Percentiles rank a stretch among this genome's conserved stretches.
Conservation (phyloP, 92 coral and sea anemone species). For the Ricordea florida region DNA sequence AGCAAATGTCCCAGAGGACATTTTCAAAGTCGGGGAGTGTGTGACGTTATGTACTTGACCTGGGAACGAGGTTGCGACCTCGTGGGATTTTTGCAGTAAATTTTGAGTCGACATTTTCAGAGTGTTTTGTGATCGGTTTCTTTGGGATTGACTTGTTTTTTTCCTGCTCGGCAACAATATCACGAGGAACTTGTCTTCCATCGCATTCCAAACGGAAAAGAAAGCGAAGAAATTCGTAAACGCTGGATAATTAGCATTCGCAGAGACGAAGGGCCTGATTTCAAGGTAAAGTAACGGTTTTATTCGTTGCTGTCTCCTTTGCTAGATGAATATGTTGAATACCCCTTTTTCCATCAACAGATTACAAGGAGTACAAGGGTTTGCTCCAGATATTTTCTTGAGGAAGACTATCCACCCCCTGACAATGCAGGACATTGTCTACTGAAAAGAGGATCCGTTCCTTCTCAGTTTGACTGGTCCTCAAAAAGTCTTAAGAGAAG, state of each 20-base stretch:
- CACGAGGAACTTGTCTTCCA: too few species aligned
- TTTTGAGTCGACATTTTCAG: too few species aligned
- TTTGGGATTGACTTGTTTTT: too few species aligned
- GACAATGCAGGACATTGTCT: slow-evolving; percentile 22
- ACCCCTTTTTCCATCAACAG: neutral
- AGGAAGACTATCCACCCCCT: slow-evolving; percentile 21
- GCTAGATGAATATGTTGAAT: neutral
- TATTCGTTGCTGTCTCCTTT: slow-evolving; percentile 3
- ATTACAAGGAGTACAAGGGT: slow-evolving; percentile 45
- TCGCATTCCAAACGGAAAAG: slow-evolving; percentile 28
- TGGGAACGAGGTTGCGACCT: too few species aligned
- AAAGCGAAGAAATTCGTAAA: neutral
- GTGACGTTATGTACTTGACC: too few species aligned
- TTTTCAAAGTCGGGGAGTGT: too few species aligned
- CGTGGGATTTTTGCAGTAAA: too few species aligned
- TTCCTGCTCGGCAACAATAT: too few species aligned
- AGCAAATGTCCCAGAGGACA: too few species aligned
- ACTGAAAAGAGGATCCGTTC: too few species aligned
- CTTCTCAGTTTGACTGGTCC: slow-evolving; percentile 32
- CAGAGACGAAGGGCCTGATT: slow-evolving; percentile 56
- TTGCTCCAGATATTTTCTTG: slow-evolving; percentile 41
- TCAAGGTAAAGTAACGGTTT: slow-evolving; percentile 20
- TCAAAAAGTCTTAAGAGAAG: slow-evolving; percentile 8
- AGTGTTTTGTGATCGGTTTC: too few species aligned
- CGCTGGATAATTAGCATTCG: slow-evolving; percentile 44